Percentiles rank a stretch among this genome's conserved stretches.
Evolutionary conservation across 2,797 vertebrate species (phyloP).

Genomic region (Pseudochromis fuscus): DNA sequence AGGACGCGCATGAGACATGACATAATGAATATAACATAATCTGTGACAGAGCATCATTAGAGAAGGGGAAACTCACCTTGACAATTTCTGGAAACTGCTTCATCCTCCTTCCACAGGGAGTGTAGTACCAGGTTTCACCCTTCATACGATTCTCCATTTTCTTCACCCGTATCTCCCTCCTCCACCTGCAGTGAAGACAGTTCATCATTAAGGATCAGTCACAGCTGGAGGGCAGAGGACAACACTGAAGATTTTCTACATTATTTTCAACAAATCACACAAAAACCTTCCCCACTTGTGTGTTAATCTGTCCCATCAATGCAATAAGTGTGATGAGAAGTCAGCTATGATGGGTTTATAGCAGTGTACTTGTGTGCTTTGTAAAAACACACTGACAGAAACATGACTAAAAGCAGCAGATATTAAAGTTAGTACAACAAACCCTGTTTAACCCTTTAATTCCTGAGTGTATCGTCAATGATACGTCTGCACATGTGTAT

Average conservation of each 20-base stretch:
- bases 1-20: background rate
- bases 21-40: background rate
- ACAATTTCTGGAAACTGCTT: constrained; percentile 98
- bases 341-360: too few species aligned
- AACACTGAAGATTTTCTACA: background rate
- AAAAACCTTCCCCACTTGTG: too few species aligned
- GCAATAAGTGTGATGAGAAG: too few species aligned
- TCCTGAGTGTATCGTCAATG: too few species aligned
- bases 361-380: too few species aligned
- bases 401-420: too few species aligned
- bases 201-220: constrained; percentile 1
- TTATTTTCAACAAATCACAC: background rate
- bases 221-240: background rate
- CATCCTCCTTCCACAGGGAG: constrained; percentile 96
- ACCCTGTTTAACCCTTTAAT: too few species aligned
- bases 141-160: constrained; percentile 93
- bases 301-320: too few species aligned
- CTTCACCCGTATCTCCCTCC: constrained; percentile 93
- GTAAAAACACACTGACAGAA: too few species aligned
- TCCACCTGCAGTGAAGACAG: constrained; percentile 86
- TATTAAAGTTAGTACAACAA: too few species aligned
- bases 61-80: constrained; percentile 88
- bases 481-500: too few species aligned
- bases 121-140: constrained; percentile 98
- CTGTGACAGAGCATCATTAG: too few species aligned